These are phyloP conservation scores for Euschistus heros DNA, from an alignment of 1,140 invertebrate genomes.

Conservation along the genomic window DNA sequence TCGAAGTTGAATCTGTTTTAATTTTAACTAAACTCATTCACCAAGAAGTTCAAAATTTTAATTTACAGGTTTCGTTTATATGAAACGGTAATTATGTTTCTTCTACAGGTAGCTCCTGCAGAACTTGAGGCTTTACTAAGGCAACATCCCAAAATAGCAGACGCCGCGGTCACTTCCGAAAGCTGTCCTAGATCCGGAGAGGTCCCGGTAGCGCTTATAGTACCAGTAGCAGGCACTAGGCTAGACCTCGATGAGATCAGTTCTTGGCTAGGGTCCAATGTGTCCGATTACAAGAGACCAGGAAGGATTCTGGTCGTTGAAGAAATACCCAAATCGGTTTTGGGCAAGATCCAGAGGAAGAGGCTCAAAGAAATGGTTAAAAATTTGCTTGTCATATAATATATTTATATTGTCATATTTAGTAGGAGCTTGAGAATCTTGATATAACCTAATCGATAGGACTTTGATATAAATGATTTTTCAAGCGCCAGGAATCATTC, in stretches of 20 bases:
- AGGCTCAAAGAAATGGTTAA: slow-evolving; percentile 37
- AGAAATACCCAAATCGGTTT: slow-evolving; percentile 57
- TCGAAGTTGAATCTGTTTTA: no score
- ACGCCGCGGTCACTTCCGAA: slow-evolving; percentile 59
- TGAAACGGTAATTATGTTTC: no score
- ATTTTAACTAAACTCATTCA: no score
- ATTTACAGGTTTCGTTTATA: no score
- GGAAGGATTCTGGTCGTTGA: slow-evolving; percentile 54
- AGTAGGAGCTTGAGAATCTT: no score
- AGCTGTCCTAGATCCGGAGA: slow-evolving; percentile 54
- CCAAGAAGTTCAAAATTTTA: no score
- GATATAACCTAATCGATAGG: no score
- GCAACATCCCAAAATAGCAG: slow-evolving; percentile 49
- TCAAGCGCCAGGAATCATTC: no score
- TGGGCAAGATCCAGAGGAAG: slow-evolving; percentile 63
- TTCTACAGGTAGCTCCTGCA: slow-evolving; percentile 46
- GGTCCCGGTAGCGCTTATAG: slow-evolving; percentile 49
- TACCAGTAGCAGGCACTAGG: slow-evolving; percentile 37
- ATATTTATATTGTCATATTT: no score
- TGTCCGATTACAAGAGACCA: slow-evolving; percentile 55
- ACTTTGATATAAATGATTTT: no score
- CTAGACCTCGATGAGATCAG: slow-evolving; percentile 41
- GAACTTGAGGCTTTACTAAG: slow-evolving; percentile 60
- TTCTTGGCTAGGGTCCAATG: slow-evolving; percentile 46
- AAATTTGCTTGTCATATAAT: neutral